A percentile compares a stretch with the other conserved stretches of the same genome.
phyloP scores from a whole-genome alignment of 2,797 vertebrate species.

The Liparis tanakae region DNA sequence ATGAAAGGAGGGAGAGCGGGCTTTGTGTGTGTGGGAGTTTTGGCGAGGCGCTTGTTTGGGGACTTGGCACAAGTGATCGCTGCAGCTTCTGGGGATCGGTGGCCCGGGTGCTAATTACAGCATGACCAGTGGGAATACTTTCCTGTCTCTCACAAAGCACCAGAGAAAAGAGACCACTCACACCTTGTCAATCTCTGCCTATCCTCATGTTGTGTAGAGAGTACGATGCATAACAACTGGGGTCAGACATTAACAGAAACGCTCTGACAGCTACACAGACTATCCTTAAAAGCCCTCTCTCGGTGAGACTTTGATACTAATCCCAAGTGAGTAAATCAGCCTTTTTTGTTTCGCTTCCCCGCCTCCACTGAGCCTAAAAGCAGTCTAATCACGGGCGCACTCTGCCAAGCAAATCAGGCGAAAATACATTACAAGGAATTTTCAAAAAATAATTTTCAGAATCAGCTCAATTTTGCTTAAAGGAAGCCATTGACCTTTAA shows the following conservation, averaged over 20 bases:
- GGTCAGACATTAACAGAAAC: slow-evolving; percentile 18
- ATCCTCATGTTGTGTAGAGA: slow-evolving; percentile 2
- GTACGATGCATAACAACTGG: neutral
- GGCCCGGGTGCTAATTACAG: slow-evolving; percentile 73
- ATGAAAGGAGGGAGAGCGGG: slow-evolving; percentile 27
- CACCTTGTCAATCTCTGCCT: slow-evolving; percentile 30
- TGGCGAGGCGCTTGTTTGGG: slow-evolving; percentile 47
- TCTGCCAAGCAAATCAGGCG: slow-evolving; percentile 46
- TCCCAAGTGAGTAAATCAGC: slow-evolving; percentile 21
- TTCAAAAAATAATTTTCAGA: slow-evolving; percentile 52
- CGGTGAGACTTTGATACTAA: slow-evolving; percentile 28
- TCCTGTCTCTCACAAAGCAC: slow-evolving; percentile 47
- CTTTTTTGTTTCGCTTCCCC: neutral
- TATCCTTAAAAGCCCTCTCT: slow-evolving; percentile 6
- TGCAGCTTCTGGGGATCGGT: slow-evolving; percentile 53
- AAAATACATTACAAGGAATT: slow-evolving; percentile 52
- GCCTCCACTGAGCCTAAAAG: slow-evolving; percentile 24
- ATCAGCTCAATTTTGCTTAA: slow-evolving; percentile 47
- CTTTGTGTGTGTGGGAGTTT: slow-evolving; percentile 24
- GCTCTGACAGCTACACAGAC: slow-evolving; percentile 14
- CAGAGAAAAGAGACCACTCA: slow-evolving; percentile 43
- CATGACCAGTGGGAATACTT: slow-evolving; percentile 62
- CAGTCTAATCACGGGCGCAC: slow-evolving; percentile 34
- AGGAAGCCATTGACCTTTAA: slow-evolving; percentile 58
- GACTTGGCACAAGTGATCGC: slow-evolving; percentile 50